phyloP scores from a whole-genome alignment of 2,888 invertebrate species.

The Scrobipalpa costella region DNA sequence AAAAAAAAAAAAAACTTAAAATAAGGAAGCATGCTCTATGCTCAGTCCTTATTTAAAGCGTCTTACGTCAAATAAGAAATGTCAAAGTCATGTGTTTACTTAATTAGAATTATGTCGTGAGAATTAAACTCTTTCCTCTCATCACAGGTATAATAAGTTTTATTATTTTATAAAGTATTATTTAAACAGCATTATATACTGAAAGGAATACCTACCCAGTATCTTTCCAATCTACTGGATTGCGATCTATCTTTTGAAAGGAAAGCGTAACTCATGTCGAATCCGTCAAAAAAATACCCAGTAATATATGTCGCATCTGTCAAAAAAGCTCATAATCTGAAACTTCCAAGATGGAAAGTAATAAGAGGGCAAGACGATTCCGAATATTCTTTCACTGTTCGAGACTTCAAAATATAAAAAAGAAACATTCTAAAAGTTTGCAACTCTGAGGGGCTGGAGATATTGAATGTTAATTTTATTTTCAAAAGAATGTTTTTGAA shows the following conservation, averaged over 20 bases:
- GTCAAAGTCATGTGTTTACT: too few species aligned
- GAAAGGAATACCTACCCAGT: too few species aligned
- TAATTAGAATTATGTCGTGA: too few species aligned
- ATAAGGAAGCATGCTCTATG: too few species aligned
- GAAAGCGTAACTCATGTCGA: slow-evolving; percentile 8
- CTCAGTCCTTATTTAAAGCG: too few species aligned
- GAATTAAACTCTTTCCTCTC: too few species aligned
- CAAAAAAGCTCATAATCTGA: slow-evolving; percentile 21
- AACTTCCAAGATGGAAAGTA: slow-evolving; percentile 40
- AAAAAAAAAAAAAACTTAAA: too few species aligned
- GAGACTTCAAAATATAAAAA: slow-evolving; percentile 25
- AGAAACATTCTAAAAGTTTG: slow-evolving; percentile 27
- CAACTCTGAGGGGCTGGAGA: slow-evolving; percentile 12
- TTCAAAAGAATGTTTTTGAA: slow-evolving; percentile 11
- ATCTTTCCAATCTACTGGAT: too few species aligned
- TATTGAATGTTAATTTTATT: slow-evolving; percentile 24
- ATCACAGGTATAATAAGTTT: too few species aligned
- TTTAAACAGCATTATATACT: too few species aligned
- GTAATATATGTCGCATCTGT: slow-evolving; percentile 15
- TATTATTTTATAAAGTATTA: too few species aligned
- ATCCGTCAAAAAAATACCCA: slow-evolving; percentile 2
- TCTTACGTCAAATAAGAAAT: too few species aligned
- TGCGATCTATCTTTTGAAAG: not conserved
- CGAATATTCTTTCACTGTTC: slow-evolving; percentile 34
- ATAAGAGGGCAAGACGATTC: slow-evolving; percentile 37